These are phyloP conservation scores for Aradophagus sp. DNA, from an alignment of 1,140 invertebrate genomes.

Conservation along the genomic window DNA sequence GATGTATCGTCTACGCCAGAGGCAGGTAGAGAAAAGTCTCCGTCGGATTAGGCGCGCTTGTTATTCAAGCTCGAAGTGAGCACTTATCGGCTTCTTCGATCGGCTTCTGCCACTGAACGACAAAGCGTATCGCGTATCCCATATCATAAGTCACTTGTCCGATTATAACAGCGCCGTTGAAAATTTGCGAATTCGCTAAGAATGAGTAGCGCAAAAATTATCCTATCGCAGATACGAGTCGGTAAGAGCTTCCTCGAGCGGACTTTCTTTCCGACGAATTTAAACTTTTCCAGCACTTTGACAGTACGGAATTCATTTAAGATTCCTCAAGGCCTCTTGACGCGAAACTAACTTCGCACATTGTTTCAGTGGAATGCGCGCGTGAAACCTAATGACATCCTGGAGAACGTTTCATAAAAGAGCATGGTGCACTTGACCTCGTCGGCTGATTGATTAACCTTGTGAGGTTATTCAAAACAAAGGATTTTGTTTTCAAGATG, in stretches of 20 bases:
- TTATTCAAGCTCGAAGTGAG: slow-evolving; percentile 16
- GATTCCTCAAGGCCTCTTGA: slow-evolving; percentile 42
- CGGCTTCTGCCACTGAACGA: slow-evolving; percentile 46
- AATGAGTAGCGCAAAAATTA: too few species aligned
- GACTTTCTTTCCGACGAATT: slow-evolving; percentile 32
- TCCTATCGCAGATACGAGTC: too few species aligned
- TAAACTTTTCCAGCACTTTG: slow-evolving; percentile 58
- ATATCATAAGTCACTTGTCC: too few species aligned
- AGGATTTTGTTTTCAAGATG: slow-evolving; percentile 12
- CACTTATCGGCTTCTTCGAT: slow-evolving; percentile 57
- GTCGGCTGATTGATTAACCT: slow-evolving; percentile 36
- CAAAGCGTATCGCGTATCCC: slow-evolving; percentile 39
- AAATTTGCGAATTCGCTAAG: too few species aligned
- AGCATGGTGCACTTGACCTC: slow-evolving; percentile 23
- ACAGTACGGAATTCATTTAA: slow-evolving; percentile 63
- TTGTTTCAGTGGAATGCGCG: slow-evolving; percentile 48
- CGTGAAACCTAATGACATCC: slow-evolving; percentile 41
- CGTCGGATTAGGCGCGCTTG: slow-evolving; percentile 58
- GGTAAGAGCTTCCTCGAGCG: too few species aligned
- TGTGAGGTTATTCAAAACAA: slow-evolving; percentile 4
- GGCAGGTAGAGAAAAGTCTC: slow-evolving; percentile 56
- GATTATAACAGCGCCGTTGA: too few species aligned
- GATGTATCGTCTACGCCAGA: slow-evolving; percentile 53
- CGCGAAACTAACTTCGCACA: slow-evolving; percentile 44
- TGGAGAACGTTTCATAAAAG: slow-evolving; percentile 27